A percentile compares a stretch with the other conserved stretches of the same genome.
These are phyloP conservation scores for Vipera latastei DNA, from an alignment of 2,797 vertebrate species.

Conservation along the genomic window DNA sequence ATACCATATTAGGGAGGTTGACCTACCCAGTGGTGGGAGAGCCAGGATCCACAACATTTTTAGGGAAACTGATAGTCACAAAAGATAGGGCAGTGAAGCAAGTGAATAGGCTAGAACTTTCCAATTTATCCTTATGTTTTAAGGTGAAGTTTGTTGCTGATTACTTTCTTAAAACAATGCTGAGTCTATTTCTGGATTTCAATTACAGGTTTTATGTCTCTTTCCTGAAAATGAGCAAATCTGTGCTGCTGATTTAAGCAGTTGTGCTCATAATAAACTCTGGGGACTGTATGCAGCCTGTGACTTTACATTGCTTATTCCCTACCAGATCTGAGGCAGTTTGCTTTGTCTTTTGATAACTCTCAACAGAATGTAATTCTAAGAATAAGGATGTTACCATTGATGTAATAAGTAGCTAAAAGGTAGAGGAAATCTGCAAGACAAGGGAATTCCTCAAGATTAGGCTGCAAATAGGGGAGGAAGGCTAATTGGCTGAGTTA, in stretches of 20 bases:
- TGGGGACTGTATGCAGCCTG: background rate
- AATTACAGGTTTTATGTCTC: background rate
- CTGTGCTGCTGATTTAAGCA: background rate
- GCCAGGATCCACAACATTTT: background rate
- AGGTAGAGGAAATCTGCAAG: conserved; percentile 13
- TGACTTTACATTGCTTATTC: background rate
- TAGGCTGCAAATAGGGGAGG: background rate
- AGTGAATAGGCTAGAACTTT: background rate
- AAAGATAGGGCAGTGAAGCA: background rate
- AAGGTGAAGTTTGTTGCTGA: background rate
- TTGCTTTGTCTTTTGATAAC: background rate
- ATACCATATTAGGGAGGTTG: background rate
- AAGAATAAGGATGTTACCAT: background rate
- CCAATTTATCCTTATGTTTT: background rate
- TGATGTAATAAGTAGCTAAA: background rate
- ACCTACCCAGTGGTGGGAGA: background rate
- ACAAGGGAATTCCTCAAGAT: conserved; percentile 2
- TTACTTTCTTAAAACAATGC: background rate
- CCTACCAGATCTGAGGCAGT: background rate
- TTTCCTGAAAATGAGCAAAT: background rate
- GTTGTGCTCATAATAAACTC: background rate
- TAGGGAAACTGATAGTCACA: background rate
- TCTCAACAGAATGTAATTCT: background rate
- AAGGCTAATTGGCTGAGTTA: background rate
- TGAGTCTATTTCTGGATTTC: background rate